Evolutionary conservation across 2,797 vertebrate species (phyloP).

Genomic region (Pachyuromys duprasi): DNA sequence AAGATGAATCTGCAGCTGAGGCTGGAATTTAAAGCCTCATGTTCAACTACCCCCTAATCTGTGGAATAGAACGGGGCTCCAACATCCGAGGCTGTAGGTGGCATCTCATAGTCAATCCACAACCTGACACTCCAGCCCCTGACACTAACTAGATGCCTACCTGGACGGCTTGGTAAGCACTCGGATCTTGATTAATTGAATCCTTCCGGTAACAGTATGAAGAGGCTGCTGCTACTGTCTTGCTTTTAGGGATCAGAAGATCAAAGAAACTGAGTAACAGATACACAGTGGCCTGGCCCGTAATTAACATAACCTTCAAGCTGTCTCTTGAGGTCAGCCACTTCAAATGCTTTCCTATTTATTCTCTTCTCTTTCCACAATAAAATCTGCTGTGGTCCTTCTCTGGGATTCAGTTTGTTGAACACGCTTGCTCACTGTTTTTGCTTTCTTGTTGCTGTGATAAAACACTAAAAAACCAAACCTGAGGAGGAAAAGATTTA

Average conservation of each 20-base stretch:
- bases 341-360: slow-evolving; percentile 12
- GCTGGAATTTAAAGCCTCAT: not conserved
- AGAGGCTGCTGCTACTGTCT: not conserved
- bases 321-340: not conserved
- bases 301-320: not conserved
- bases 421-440: not conserved
- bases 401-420: not conserved
- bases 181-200: not conserved
- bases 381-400: not conserved
- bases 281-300: not conserved
- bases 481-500: not conserved
- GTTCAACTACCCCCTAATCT: not conserved
- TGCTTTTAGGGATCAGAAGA: not conserved
- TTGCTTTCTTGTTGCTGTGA: not conserved
- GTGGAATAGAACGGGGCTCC: not conserved
- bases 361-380: not conserved
- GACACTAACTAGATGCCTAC: not conserved
- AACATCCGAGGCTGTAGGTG: not conserved
- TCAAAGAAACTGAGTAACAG: not conserved
- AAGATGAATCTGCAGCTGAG: not conserved
- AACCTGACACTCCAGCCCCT: not conserved
- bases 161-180: not conserved
- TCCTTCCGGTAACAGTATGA: not conserved
- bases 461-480: not conserved
- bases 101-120: not conserved